Base-by-base conservation (phyloP, 2,797 vertebrate species). In the Diglossa cyanea region DNA sequence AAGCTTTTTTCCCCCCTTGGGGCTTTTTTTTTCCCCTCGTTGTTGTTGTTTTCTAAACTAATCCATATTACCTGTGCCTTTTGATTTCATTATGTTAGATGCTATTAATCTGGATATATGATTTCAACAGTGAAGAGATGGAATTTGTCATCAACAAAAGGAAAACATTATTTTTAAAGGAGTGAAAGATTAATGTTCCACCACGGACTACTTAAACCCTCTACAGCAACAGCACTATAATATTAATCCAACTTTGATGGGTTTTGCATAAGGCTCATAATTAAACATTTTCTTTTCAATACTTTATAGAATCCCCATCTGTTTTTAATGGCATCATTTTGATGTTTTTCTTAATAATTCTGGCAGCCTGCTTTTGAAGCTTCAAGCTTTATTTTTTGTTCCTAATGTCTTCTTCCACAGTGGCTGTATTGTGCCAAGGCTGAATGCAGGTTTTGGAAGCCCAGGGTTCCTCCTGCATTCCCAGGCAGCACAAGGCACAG, bases 221-320 rank as follows among this genome's bases (percentile, higher is more conserved):
- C 98, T 95, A 60, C 96, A 97, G 97, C 94, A 97, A 97, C 97
- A 95, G 96, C 93, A 95, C 97, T 96, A 96, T 89, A 95, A 97
- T 97, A 98, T 97, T 97, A 98, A 98, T 97, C 97, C 97, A 97
- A 96, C 94, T 90, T 87, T 98, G 97, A 98, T 98, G 98, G 97
- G 97, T 98, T 98, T 98, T 97, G 97, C 98, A 98, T 98, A 98
- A 95, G 92, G 97, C 51, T 93, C 97, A 98, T 98, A 98, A 98
- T 98, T 98, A 98, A 98, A 98, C 98, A 98, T 98, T 98, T 98
- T 98, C 97, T 98, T 98, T 97, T 97, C 97, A 94, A 97, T 97
- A 95, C 97, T 97, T 98, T 98, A 97, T 97, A 98, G 97, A 98
- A 98, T 97, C 97, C 97, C 97, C 98, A 98, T 98, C 97, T 98